Evolutionary conservation across 2,888 invertebrate genomes (phyloP).

Genomic region (Tipula unca): DNA sequence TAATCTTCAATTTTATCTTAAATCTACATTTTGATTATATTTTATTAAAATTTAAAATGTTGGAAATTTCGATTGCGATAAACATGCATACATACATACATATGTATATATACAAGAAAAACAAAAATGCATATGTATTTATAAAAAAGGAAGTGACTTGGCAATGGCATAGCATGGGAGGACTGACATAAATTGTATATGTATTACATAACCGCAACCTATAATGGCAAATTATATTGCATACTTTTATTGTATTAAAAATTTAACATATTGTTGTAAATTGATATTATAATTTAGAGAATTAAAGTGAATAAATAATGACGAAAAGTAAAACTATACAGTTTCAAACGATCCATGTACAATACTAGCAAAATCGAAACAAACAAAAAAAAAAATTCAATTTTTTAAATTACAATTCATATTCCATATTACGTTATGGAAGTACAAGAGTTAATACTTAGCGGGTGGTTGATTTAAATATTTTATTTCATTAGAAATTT

Average conservation of each 20-base stretch:
- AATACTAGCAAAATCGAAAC: not conserved
- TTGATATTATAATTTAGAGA: not conserved
- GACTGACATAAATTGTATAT: not conserved
- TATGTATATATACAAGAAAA: not conserved
- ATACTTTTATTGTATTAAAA: not conserved
- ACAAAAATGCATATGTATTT: not conserved
- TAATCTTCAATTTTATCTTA: not conserved
- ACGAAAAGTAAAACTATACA: not conserved
- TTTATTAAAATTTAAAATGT: not conserved
- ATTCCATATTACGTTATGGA: not conserved
- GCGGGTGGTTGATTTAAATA: not conserved
- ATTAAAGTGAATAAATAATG: not conserved
- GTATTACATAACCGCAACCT: not conserved
- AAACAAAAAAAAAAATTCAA: not conserved
- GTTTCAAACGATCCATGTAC: not conserved
- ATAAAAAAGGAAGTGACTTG: not conserved
- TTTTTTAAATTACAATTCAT: not conserved
- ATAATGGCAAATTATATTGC: not conserved
- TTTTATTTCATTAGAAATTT: not conserved
- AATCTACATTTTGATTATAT: not conserved
- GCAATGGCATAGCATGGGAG: not conserved
- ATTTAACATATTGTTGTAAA: not conserved
- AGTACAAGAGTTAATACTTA: conserved; percentile 8
- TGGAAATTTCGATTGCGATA: not conserved
- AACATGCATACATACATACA: not conserved